Evolutionary conservation across 2,888 invertebrate genomes (phyloP).

Genomic region (Polietes domitor): DNA sequence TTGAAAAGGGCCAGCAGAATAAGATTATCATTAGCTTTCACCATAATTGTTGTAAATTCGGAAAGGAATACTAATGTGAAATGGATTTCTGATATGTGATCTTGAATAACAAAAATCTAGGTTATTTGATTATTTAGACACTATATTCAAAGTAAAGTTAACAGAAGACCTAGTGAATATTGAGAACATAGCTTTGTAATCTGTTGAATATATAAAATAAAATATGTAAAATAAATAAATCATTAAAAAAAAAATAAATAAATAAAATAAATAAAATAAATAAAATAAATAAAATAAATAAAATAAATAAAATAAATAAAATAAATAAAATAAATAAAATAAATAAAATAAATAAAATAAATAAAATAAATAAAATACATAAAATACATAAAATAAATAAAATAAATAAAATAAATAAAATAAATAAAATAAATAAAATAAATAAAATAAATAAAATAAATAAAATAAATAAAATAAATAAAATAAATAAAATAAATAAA

Average conservation of each 20-base stretch:
- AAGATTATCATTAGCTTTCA: no score
- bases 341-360: slow-evolving; percentile 12
- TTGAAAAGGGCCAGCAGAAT: no score
- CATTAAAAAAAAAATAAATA: neutral
- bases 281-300: neutral
- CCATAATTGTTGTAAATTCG: no score
- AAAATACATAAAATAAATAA: neutral
- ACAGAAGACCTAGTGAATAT: no score
- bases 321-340: slow-evolving; percentile 12
- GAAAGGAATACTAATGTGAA: no score
- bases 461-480: neutral
- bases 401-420: slow-evolving; percentile 8
- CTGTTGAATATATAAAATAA: neutral
- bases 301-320: neutral
- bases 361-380: neutral
- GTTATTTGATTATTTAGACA: no score
- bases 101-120: no score
- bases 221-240: neutral
- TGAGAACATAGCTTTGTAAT: no score
- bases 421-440: neutral
- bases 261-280: neutral
- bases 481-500: neutral
- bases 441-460: neutral
- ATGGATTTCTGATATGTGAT: no score
- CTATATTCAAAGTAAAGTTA: no score